phyloP scores from a whole-genome alignment of 2,113 vertebrate genomes.

The Chloebia gouldiae region DNA sequence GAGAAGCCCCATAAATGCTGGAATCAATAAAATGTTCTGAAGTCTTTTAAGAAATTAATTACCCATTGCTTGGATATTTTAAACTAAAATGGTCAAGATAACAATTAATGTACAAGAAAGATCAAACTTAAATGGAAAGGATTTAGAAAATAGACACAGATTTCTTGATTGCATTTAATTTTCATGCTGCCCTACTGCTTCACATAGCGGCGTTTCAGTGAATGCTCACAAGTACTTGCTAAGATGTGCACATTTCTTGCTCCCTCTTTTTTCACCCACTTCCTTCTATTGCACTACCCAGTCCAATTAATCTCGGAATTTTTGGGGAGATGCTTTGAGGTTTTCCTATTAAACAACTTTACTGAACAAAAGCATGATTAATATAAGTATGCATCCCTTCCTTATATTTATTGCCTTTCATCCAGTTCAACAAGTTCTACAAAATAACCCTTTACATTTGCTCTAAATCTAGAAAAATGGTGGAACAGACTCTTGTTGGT shows the following conservation, averaged over 20 bases:
- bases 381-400: neutral
- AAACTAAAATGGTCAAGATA: constrained; percentile 12
- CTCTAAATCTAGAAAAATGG: constrained; percentile 32
- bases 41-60: constrained; percentile 3
- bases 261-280: neutral
- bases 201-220: neutral
- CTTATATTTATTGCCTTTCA: neutral
- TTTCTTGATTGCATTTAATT: neutral
- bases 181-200: neutral
- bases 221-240: neutral
- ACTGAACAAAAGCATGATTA: neutral
- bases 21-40: constrained; percentile 1
- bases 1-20: neutral
- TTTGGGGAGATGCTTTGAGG: neutral
- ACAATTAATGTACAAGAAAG: neutral
- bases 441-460: constrained; percentile 29
- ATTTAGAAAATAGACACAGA: neutral
- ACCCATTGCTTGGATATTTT: neutral
- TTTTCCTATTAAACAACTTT: neutral
- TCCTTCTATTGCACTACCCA: neutral
- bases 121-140: neutral
- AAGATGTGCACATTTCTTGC: neutral
- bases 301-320: neutral
- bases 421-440: neutral
- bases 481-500: constrained; percentile 18